Base-by-base conservation (phyloP, 2,797 vertebrate genomes). In the Oryzias dopingdopingensis region DNA sequence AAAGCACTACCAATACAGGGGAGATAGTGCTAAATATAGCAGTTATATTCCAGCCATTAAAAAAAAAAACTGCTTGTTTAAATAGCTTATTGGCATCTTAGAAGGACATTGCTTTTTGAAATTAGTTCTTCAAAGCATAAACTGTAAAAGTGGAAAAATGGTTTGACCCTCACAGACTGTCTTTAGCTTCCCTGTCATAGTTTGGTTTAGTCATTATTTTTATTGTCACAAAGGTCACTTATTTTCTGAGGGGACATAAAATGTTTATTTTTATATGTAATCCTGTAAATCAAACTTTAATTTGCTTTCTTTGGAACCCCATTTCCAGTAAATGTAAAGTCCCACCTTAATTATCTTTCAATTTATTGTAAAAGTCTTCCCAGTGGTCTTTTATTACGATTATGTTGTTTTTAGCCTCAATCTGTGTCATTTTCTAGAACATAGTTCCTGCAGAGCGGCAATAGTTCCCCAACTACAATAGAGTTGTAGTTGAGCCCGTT, bases 11-110 rank as follows among this genome's bases (percentile, higher is more conserved):
- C 52, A 60, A 55, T 59, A 59, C 57, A 65, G 61, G 61, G 45
- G 54, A 40, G 55, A 43, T 23, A 49, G 2, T 17, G 53, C 74
- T 81, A 80, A 86, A 80, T 79, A 82, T 86, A 86, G 69, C 67
- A 60, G 42, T 4, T 64, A 58, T 76, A 79, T 50, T 59, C n/a
- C 18, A 46, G 51, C 55, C 40, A 59, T 59, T 56, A 64, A 66
- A 85, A 63, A 85, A 63, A 26, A 63, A 42, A 61, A 49, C 49
- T 58, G 49, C 46, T 52, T 60, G 37, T 71, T 74, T 77, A 62
- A 74, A 54, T 66, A 73, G 76, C 62, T 82, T 59, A 73, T 60
- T 43, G 58, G 42, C 44, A 37, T 12, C 10, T 37, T 37, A 4
- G 7, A 26, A 6, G 32, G 32, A 37, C 32, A 37, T 10, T 12